Conservation (phyloP, 2,113 vertebrate genomes). For the Phylloscopus trochiloides region DNA sequence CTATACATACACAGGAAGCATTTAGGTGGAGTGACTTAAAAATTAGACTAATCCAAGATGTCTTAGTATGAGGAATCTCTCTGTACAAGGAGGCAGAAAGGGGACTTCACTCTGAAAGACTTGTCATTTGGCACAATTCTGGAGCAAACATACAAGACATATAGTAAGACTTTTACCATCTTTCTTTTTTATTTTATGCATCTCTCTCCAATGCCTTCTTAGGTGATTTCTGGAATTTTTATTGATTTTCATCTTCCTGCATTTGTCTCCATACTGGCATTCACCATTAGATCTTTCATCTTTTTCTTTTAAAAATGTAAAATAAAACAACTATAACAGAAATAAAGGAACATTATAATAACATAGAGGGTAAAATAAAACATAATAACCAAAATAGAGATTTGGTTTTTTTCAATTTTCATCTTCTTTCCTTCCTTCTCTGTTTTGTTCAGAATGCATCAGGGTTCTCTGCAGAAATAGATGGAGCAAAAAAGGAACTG, state of each 20-base stretch:
- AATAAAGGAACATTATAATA: background rate
- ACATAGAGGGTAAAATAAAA: background rate
- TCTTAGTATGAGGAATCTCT: background rate
- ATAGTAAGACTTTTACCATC: background rate
- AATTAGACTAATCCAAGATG: background rate
- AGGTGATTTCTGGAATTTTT: background rate
- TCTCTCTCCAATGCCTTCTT: background rate
- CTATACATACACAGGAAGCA: background rate
- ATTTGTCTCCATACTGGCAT: background rate
- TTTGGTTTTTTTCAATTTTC: background rate
- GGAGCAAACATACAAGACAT: background rate
- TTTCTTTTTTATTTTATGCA: background rate
- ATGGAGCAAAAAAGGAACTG: constrained; percentile 84
- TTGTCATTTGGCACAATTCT: background rate
- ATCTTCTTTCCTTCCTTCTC: background rate
- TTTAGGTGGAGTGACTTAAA: background rate
- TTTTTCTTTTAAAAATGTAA: background rate
- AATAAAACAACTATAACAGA: background rate
- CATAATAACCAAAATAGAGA: background rate
- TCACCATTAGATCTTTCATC: background rate
- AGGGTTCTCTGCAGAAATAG: constrained; percentile 89
- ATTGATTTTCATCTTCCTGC: background rate
- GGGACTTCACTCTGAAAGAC: background rate
- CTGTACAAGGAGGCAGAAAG: background rate
- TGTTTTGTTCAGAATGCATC: constrained; percentile 80